Base-by-base conservation (phyloP, 1,140 invertebrate genomes). In the Dryas iulia region DNA sequence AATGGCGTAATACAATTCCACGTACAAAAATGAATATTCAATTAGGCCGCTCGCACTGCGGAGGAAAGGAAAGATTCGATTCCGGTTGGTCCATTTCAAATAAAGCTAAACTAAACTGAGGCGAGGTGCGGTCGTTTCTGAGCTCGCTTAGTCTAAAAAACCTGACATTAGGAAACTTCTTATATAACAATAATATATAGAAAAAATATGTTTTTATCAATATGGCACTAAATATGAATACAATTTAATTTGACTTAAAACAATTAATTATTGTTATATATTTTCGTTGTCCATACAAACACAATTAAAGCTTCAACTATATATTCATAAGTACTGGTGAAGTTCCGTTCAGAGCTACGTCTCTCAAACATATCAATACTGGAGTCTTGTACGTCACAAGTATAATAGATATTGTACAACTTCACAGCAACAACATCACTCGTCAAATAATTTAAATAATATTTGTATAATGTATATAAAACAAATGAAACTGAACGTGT, bases 141-240 rank as follows among this genome's bases (percentile, higher is more conserved):
- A n/a, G n/a, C n/a, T n/a, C 14, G 7, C 35, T 18, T 39, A 39
- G n/a, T 39, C 35, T 39, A 39, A 39, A 39, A 39, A 39, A 14
- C 35, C 14, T 39, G 12, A 14, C n/a, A 39, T 14, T 39, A 21
- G 39, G 21, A 18, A 8, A 7, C 21, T 21, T 21, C 39, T 14
- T 39, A 47, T 8, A 47, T 21, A 18, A 47, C 10, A 8, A 2
- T 8, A 18, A 47, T n/a, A 8, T 47, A 28, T 28, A 28, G 26
- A 28, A 28, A 28, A 6, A 28, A 28, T 28, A 28, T 47, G 6
- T 18, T 18, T 21, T 21, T 18, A 18, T 47, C 39, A 21, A 47
- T 47, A 47, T 47, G 39, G 39, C 39, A 47, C 39, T 18, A 21
- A 47, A 47, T 47, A 47, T 47, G 39, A 47, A 47, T 47, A 47